Base-by-base conservation (phyloP, 2,113 vertebrate genomes). In the Eupsittula cactorum region DNA sequence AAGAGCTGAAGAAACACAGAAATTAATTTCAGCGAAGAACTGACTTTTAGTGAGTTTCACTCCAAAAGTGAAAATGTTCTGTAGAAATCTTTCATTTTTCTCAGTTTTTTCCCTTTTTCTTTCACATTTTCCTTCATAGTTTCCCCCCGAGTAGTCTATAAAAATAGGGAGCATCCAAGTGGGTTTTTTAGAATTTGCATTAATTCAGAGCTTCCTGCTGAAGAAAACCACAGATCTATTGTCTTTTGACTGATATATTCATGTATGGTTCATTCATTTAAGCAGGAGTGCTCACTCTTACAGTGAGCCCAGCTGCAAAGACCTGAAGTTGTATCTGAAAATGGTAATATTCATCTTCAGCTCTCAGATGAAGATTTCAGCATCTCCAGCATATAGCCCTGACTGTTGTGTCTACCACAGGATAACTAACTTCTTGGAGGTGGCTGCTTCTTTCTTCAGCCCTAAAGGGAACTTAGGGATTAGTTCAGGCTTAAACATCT, bases 101-200 rank as follows among this genome's bases (percentile, higher is more conserved):
- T 29, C 1, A 8, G 0, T 28, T 68, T 91, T 19, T 1, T 4
- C 11, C 9, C 10, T 53, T 87, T 69, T 4, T 2, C 3, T 37
- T 88, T 19, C 25, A 70, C 7, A 46, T 41, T 85, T 90, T 83
- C 29, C 11, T 55, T 67, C 7, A 53, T 10, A 11, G 8, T 68
- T 88, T 91, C 33, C 27, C 14, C n/a, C 50, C 14, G 4, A 39
- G 19, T 41, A 74, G 3, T 70, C 15, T 59, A 49, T 80, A 78
- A 81, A 91, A 80, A 35, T 12, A 86, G 12, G 25, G 28, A 74
- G 6, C 16, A 50, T 50, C 25, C 16, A 84, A 78, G 15, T 20
- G 28, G 3, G 0, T 25, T 46, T 92, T 69, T 82, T 59, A 50
- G 19, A 17, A 82, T 92, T 90, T 73, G 41, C 79, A 44, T 41